phyloP scores from a whole-genome alignment of 2,797 vertebrate genomes.

The Premnoplex brunnescens region DNA sequence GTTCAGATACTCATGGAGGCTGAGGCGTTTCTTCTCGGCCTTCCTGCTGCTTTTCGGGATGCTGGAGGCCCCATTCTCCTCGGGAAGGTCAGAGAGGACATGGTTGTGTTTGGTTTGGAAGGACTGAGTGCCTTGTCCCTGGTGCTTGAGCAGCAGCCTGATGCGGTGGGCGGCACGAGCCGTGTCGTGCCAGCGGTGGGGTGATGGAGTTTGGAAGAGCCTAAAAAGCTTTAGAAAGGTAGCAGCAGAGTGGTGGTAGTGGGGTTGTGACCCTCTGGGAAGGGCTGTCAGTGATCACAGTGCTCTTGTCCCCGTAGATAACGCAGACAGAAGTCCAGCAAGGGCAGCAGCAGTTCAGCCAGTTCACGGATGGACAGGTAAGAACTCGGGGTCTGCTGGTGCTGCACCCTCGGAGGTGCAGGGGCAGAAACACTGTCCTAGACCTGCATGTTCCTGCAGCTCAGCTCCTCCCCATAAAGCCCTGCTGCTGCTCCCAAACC shows the following conservation, averaged over 20 bases:
- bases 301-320: constrained; percentile 80
- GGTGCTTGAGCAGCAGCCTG: not conserved
- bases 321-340: constrained; percentile 95
- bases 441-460: not conserved
- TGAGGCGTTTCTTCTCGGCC: constrained; percentile 44
- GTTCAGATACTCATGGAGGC: not conserved
- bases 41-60: not conserved
- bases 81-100: not conserved
- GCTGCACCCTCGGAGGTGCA: rapidly evolving
- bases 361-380: constrained; percentile 99
- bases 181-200: not conserved
- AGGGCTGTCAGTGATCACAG: not conserved
- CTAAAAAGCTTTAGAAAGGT: not conserved
- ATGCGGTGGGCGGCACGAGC: not conserved
- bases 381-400: not conserved
- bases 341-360: constrained; percentile 97
- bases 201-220: not conserved
- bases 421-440: not conserved
- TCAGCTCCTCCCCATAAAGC: rapidly evolving
- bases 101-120: not conserved
- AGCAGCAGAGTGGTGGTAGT: constrained; percentile 16
- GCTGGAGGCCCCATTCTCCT: not conserved
- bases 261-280: constrained; percentile 19
- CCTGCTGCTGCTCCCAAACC: not conserved
- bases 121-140: not conserved